Percentiles rank a stretch among this genome's conserved stretches.
Evolutionary conservation across 2,888 invertebrate genomes (phyloP).

Genomic region (Xylocampa areola): DNA sequence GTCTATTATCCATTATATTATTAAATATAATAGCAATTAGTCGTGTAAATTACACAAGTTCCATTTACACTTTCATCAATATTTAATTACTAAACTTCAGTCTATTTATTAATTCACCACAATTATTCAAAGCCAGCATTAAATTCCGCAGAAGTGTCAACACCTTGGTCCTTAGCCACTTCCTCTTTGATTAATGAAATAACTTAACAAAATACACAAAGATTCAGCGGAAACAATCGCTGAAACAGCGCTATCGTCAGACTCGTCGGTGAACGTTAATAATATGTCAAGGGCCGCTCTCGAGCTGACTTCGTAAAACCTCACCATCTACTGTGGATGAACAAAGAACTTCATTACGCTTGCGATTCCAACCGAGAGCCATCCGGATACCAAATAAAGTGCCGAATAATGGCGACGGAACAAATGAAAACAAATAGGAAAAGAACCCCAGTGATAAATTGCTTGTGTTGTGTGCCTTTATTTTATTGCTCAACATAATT

Average conservation of each 20-base stretch:
- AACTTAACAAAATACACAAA: conserved; percentile 24
- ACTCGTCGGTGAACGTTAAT: conserved; percentile 46
- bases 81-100: too few species aligned
- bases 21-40: too few species aligned
- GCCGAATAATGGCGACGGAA: conserved; percentile 76
- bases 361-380: conserved; percentile 63
- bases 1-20: too few species aligned
- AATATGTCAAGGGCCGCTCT: conserved; percentile 52
- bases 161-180: not conserved
- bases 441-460: conserved; percentile 76
- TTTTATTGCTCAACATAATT: conserved; percentile 76
- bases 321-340: conserved; percentile 59
- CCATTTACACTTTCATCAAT: too few species aligned
- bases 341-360: conserved; percentile 78
- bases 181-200: conserved; percentile 9
- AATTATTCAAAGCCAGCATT: too few species aligned
- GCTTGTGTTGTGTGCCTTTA: conserved; percentile 69
- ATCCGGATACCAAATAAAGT: conserved; percentile 75
- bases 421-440: conserved; percentile 83
- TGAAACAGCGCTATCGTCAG: conserved; percentile 34
- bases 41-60: too few species aligned
- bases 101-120: too few species aligned
- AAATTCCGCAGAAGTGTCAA: too few species aligned
- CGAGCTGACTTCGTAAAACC: conserved; percentile 54
- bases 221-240: conserved; percentile 30